Evolutionary conservation across 1,140 invertebrate genomes (phyloP), one percentile per base, ranked within the genome.

Genomic region (Archegozetes longisetosus): DNA sequence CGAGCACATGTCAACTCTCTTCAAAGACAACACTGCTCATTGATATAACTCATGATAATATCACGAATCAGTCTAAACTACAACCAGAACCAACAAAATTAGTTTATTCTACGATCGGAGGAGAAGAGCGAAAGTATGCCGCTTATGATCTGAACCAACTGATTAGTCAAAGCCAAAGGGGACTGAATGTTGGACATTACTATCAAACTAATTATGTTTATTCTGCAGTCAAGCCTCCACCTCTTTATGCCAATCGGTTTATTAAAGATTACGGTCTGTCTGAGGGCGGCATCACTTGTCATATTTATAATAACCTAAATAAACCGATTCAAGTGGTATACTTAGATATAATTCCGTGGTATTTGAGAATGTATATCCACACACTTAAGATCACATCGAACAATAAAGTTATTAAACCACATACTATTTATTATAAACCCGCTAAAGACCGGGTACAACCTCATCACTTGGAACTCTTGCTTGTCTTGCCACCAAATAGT

Each of bases 331-430:
- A 70, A 13, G 66, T 76, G 13, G 68, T 76, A 3, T 80, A 79
- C 67, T 70, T 79, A 66, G 78, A 81, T 62, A 69, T 74, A 6
- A 68, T 81, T 27, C 93, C 94, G 1, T 97, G 93, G 92, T 97
- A 87, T 76, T 78, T 96, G 12, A 82, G 90, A 51, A 79, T 93
- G 59, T 95, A 93, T 71, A 77, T 92, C 52, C 91, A 95, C 71
- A 88, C 90, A 1, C 73, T 96, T 27, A 81, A 79, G 68, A 78
- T 90, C 28, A 72, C 78, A 66, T 77, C 79, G 65, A 74, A 73
- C 25, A 61, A 64, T 48, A 70, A 72, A 61, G 69, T 68, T 66
- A 74, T 84, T 61, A 73, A 74, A 67, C 87, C 83, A 57, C 67
- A 79, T 81, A 70, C 75, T 74, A 72, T 69, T 65, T 79, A 79